phyloP scores from a whole-genome alignment of 2,888 invertebrate species.

The Apotomis betuletana region DNA sequence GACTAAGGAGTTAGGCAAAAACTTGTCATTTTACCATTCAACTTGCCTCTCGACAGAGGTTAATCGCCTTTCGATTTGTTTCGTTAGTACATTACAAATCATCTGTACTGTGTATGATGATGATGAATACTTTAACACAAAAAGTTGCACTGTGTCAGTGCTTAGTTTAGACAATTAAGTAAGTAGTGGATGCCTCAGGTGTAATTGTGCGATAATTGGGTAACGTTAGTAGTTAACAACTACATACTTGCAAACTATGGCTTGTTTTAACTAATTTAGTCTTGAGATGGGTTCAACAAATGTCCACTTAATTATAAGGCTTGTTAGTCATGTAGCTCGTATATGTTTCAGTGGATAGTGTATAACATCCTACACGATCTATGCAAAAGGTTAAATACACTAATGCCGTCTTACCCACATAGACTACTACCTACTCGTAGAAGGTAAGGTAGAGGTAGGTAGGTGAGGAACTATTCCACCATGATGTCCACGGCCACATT shows the following conservation, averaged over 20 bases:
- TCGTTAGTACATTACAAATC: too few species aligned
- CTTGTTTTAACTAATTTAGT: slow-evolving; percentile 9
- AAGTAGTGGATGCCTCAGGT: not conserved
- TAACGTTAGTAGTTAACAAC: not conserved
- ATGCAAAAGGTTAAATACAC: too few species aligned
- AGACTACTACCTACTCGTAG: too few species aligned
- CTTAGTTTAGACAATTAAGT: too few species aligned
- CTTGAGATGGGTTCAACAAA: slow-evolving; percentile 6
- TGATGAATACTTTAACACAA: too few species aligned
- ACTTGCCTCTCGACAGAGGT: slow-evolving; percentile 9
- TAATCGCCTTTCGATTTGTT: not conserved
- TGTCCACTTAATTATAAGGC: not conserved
- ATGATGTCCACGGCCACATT: too few species aligned
- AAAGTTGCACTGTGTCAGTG: too few species aligned
- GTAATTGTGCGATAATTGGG: not conserved
- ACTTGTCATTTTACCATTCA: not conserved
- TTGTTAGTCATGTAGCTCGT: not conserved
- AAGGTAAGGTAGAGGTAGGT: too few species aligned
- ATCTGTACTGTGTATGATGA: too few species aligned
- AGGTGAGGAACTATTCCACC: too few species aligned
- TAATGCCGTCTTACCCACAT: too few species aligned
- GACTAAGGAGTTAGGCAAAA: slow-evolving; percentile 1
- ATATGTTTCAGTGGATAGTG: not conserved
- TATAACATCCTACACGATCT: too few species aligned
- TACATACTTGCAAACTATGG: slow-evolving; percentile 1